Base-by-base conservation (phyloP, 2,888 invertebrate species). In the Ellobium chinense region DNA sequence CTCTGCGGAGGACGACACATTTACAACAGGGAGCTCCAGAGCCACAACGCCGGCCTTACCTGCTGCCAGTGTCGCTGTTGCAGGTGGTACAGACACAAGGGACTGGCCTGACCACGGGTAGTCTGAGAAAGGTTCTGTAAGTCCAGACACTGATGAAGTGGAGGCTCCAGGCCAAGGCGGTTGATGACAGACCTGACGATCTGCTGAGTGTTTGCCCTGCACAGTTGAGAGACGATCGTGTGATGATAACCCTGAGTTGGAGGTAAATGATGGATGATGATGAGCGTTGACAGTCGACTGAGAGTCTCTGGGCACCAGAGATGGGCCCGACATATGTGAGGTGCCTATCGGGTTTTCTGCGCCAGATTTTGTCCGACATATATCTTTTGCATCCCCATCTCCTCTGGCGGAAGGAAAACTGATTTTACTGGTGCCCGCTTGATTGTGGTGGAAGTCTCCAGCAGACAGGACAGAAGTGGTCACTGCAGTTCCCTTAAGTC, bases 11-110 rank as follows among this genome's bases (percentile, higher is more conserved):
- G 72, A 72, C 56, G 77, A 77, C 68, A 68, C 56, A 68, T 56
- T 77, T 66, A 77, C 77, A 77, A 77, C 77, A 68, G 77, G 77
- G 58, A 66, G 36, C 68, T 58, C 66, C 58, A 68, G 24, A 68
- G 56, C 66, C 37, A 68, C 31, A 68, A 68, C 36, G 60, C 77
- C 77, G 58, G 56, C 58, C 77, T 77, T 77, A 77, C 77, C 77
- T 77, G 77, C 72, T 72, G 72, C 56, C 27, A 36, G 27, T 58
- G 72, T 3, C 36, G 60, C 37, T 31, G 70, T 34, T 9, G 70
- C 21, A n/a, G 60, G n/a, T n/a, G 60, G 29, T 54, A 2, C 58
- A 56, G 37, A 46, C 46, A 54, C 46, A 46, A 12, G 46, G 18
- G 46, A 46, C n/a, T n/a, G n/a, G n/a, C n/a, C n/a, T n/a, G n/a